Evolutionary conservation across 2,113 vertebrate genomes (phyloP).

Genomic region (Campylomormyrus tamandua): DNA sequence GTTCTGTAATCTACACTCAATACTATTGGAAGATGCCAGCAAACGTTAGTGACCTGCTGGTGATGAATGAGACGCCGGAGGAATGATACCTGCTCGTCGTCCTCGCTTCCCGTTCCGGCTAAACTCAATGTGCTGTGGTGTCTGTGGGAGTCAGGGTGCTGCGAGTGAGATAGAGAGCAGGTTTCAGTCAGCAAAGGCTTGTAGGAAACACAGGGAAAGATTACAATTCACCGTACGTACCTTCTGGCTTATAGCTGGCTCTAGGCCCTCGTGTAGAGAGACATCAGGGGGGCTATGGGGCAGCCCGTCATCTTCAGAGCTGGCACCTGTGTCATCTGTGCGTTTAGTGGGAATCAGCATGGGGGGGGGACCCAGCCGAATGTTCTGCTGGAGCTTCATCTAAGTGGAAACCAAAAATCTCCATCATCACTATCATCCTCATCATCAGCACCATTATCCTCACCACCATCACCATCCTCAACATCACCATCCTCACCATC

Average conservation of each 20-base stretch:
- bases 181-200: conserved; percentile 34
- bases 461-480: not conserved
- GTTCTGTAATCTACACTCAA: not conserved
- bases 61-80: conserved; percentile 20
- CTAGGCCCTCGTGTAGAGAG: conserved; percentile 58
- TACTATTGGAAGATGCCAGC: not conserved
- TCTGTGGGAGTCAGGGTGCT: conserved; percentile 53
- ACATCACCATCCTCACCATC: not conserved
- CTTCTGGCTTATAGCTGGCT: conserved; percentile 43
- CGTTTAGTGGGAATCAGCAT: conserved; percentile 55
- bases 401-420: conserved; percentile 30
- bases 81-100: conserved; percentile 59
- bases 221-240: conserved; percentile 32
- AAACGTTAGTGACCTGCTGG: not conserved
- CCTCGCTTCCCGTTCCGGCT: conserved; percentile 60
- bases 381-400: conserved; percentile 74
- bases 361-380: conserved; percentile 63
- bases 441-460: not conserved
- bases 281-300: conserved; percentile 77
- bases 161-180: conserved; percentile 43
- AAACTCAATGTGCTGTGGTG: conserved; percentile 56
- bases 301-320: conserved; percentile 80
- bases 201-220: not conserved
- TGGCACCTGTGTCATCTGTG: conserved; percentile 68
- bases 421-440: not conserved